Evolutionary conservation across 2,888 invertebrate species (phyloP).

Genomic region (Reticulitermes lucifugus): DNA sequence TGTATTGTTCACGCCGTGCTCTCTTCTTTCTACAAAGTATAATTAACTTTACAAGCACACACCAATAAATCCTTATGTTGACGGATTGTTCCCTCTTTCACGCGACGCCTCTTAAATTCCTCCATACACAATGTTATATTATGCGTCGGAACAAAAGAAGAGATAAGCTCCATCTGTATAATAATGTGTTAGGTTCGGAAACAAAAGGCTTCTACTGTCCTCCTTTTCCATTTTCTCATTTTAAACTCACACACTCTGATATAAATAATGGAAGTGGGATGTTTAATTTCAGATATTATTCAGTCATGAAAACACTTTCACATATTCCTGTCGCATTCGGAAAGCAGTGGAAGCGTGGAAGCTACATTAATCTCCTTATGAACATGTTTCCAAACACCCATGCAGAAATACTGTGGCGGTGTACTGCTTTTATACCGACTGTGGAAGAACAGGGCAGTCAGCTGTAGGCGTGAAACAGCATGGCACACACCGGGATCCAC

Average conservation of each 20-base stretch:
- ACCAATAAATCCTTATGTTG: neutral
- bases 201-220: neutral
- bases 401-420: neutral
- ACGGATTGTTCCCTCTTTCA: neutral
- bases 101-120: neutral
- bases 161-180: neutral
- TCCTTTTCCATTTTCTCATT: neutral
- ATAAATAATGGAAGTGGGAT: neutral
- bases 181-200: neutral
- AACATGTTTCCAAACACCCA: neutral
- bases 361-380: neutral
- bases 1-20: neutral
- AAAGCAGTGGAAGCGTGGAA: neutral
- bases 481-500: constrained; percentile 12
- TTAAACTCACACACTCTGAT: neutral
- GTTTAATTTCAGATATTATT: neutral
- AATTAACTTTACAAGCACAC: neutral
- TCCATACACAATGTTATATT: neutral
- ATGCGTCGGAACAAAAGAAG: neutral
- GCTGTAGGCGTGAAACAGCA: constrained; percentile 25
- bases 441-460: neutral
- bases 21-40: neutral
- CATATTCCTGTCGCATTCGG: neutral
- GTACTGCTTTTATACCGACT: neutral
- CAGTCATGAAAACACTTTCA: neutral